Conservation (phyloP, 2,888 invertebrate species). For the Sphaeridia pumilis region DNA sequence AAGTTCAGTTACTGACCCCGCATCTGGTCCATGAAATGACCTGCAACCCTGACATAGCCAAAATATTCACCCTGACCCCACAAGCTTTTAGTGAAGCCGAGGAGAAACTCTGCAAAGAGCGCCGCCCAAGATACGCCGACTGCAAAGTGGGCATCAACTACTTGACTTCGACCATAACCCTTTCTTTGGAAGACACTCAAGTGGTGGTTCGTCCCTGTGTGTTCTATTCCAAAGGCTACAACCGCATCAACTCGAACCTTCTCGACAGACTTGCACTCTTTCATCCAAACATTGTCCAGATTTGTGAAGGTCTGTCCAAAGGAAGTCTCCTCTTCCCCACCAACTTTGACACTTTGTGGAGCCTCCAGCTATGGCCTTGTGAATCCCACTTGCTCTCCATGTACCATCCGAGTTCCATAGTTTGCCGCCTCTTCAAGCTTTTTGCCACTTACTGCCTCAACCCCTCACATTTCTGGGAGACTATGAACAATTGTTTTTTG, state of each 20-base stretch:
- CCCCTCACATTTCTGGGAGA: constrained; percentile 28
- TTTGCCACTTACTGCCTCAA: constrained; percentile 26
- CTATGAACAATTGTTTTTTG: constrained; percentile 24
- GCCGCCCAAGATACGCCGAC: background rate
- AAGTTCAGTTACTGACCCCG: constrained; percentile 29
- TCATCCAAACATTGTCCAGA: constrained; percentile 24
- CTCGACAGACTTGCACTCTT: constrained; percentile 29
- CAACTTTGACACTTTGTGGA: constrained; percentile 32
- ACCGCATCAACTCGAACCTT: constrained; percentile 23
- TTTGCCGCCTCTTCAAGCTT: constrained; percentile 27
- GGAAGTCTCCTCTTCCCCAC: constrained; percentile 29
- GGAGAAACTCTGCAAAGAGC: background rate
- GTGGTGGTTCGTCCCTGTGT: constrained; percentile 27
- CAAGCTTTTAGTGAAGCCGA: background rate
- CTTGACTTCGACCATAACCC: constrained; percentile 21
- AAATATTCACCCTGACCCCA: constrained; percentile 26
- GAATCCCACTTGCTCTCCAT: constrained; percentile 28
- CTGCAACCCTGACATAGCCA: constrained; percentile 20
- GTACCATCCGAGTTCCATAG: constrained; percentile 27
- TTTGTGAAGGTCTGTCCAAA: constrained; percentile 26
- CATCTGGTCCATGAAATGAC: constrained; percentile 27
- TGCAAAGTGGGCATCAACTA: constrained; percentile 23
- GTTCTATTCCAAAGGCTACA: constrained; percentile 25
- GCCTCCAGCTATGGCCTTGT: constrained; percentile 30
- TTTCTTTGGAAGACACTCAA: constrained; percentile 28